phyloP scores from a whole-genome alignment of 2,113 vertebrate genomes.

The Hippocampus comes region DNA sequence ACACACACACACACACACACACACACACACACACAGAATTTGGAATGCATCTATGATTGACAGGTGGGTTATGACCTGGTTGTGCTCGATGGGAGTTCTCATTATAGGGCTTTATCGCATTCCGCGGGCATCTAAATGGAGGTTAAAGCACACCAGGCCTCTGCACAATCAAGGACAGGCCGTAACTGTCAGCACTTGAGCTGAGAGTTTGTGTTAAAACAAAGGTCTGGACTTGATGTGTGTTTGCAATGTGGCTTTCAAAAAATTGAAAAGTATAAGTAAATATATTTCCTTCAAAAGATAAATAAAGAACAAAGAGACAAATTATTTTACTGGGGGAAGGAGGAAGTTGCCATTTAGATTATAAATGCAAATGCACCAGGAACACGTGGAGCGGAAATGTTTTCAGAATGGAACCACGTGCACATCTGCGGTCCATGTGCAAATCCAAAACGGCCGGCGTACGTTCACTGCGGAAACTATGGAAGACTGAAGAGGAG shows the following conservation, averaged over 20 bases:
- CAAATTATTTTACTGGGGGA: no score
- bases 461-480: no score
- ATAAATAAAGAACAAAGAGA: no score
- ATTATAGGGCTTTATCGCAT: conserved; percentile 64
- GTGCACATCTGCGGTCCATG: no score
- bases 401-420: no score
- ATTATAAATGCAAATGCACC: no score
- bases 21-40: conserved; percentile 18
- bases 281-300: no score
- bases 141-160: conserved; percentile 58
- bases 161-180: conserved; percentile 34
- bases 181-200: conserved; percentile 48
- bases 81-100: conserved; percentile 51
- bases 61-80: conserved; percentile 54
- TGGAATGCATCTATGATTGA: conserved; percentile 57
- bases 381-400: no score
- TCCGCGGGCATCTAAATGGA: conserved; percentile 66
- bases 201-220: conserved; percentile 8
- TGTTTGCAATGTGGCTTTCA: background rate
- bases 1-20: background rate
- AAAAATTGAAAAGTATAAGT: background rate
- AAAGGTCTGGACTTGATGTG: conserved; percentile 6
- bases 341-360: no score
- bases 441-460: no score
- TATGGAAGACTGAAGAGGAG: no score